A percentile compares a stretch with the other conserved stretches of the same genome.
These are phyloP conservation scores for Uloborus diversus DNA, from an alignment of 1,140 invertebrate species.

Conservation along the genomic window DNA sequence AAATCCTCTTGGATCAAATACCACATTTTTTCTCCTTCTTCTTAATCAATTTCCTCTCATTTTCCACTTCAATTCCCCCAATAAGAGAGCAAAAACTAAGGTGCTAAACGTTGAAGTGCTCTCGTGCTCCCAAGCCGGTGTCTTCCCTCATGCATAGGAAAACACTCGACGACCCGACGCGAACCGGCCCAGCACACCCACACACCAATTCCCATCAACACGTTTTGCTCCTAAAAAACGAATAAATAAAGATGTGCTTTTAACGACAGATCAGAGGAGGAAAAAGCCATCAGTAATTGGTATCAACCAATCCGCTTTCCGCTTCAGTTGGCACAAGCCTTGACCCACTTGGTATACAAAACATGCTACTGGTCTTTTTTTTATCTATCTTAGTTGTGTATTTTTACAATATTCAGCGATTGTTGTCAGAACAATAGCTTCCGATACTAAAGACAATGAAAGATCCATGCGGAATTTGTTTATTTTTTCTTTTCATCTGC, in stretches of 20 bases:
- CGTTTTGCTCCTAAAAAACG: neutral
- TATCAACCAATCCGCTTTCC: neutral
- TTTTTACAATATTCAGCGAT: constrained; percentile 21
- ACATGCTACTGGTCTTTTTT: too few species aligned
- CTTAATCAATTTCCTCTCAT: too few species aligned
- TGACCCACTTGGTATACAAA: constrained; percentile 24
- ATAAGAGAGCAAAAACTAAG: too few species aligned
- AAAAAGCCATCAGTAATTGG: neutral
- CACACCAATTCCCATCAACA: neutral
- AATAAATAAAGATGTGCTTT: neutral
- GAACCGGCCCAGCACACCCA: neutral
- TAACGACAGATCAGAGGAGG: neutral
- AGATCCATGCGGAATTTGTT: neutral
- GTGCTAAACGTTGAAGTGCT: too few species aligned
- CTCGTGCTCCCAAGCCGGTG: too few species aligned
- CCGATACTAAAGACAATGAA: neutral
- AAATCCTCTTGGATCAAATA: too few species aligned
- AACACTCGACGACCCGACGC: neutral
- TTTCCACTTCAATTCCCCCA: too few species aligned
- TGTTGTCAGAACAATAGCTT: constrained; percentile 9
- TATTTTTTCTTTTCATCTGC: neutral
- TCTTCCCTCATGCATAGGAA: too few species aligned
- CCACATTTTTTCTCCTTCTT: too few species aligned
- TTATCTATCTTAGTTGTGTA: too few species aligned
- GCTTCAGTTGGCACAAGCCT: constrained; percentile 24